Base-by-base conservation (phyloP, 2,113 vertebrate species). In the Nibea albiflora region DNA sequence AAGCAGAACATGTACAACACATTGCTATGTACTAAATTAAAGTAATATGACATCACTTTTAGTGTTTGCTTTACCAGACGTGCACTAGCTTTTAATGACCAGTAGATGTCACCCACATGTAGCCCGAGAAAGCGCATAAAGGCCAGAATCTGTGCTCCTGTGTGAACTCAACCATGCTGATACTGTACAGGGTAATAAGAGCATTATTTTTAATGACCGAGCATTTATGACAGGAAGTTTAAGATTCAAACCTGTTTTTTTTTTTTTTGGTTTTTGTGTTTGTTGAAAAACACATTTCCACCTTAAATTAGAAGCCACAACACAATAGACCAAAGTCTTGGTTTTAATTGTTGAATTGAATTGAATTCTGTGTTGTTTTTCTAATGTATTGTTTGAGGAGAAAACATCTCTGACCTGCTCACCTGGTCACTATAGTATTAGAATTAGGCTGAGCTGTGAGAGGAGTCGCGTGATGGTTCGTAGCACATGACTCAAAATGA, bases 21-120 rank as follows among this genome's bases (percentile, higher is more conserved):
- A 31, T 49, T 8, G 3, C 3, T 20, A 10, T 28, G 63, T 12
- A n/a, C 16, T 66, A 1, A 42, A n/a, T 2, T 11, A 22, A 58
- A 11, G 0, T 1, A 49, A 24, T 57, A 24, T 50, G 20, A 56
- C 9, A 7, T 76, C 52, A 57, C 15, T n/a, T 2, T 49, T 19
- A 26, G 12, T 31, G 20, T 12, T 14, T 26, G 53, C 28, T 22
- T 11, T 1, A 9, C 7, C 44, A 26, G 8, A 26, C 24, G 0
- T 90, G 88, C 85, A 93, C 66, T 71, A 39, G 14, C 44, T 11
- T 44, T 24, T 15, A 20, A 17, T n/a, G 0, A 17, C 89, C 92
- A 88, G 58, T 74, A 93, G 92, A 82, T 91, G 92, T 88, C 92
- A 35, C 69, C 64, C 75, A 63, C 16, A 24, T 52, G 35, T 22